Evolutionary conservation across 2,797 vertebrate genomes (phyloP).

Genomic region (Intellagama lesueurii): DNA sequence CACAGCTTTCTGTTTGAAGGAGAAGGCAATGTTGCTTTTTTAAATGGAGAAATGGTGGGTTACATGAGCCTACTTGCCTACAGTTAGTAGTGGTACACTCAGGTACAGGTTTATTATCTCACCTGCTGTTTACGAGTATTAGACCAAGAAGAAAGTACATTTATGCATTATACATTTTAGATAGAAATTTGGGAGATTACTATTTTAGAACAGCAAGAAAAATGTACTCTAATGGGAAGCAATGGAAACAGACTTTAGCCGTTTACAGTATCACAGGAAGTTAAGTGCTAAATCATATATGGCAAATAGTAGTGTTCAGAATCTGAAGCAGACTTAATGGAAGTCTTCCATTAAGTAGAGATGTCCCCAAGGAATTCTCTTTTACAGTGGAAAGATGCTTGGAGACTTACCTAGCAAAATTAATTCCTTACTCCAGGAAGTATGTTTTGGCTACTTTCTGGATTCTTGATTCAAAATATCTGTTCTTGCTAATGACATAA

Average conservation of each 20-base stretch:
- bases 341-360: constrained; percentile 41
- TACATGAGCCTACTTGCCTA: neutral
- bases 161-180: neutral
- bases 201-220: neutral
- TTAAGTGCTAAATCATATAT: neutral
- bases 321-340: constrained; percentile 4
- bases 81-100: neutral
- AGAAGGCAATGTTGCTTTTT: no score
- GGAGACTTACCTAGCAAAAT: constrained; percentile 47
- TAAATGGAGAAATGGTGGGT: no score
- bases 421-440: constrained; percentile 48
- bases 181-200: neutral
- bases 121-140: neutral
- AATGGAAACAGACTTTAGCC: neutral
- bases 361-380: constrained; percentile 50
- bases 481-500: constrained; percentile 52
- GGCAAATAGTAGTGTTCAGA: constrained; percentile 14
- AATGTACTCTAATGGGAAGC: constrained; percentile 8
- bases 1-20: no score
- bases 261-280: neutral
- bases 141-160: neutral
- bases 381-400: constrained; percentile 22
- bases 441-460: constrained; percentile 49
- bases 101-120: neutral
- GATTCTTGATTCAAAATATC: constrained; percentile 59